These are phyloP conservation scores for Lichenostomus cassidix DNA, from an alignment of 2,113 vertebrate genomes.

Conservation along the genomic window DNA sequence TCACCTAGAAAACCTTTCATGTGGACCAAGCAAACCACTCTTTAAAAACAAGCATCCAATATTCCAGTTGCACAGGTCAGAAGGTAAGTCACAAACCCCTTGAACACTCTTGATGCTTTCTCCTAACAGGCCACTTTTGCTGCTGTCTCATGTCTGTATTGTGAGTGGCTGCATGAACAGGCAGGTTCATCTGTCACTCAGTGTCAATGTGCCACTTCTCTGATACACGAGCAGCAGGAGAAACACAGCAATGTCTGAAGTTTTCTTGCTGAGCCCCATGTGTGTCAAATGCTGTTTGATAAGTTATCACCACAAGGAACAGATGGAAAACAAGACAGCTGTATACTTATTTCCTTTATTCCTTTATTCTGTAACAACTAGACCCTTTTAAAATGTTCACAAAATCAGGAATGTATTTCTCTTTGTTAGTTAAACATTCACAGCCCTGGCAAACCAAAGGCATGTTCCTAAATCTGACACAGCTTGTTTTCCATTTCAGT, in stretches of 20 bases:
- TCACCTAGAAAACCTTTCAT: neutral
- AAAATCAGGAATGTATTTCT: neutral
- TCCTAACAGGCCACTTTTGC: neutral
- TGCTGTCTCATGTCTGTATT: neutral
- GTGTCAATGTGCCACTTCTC: neutral
- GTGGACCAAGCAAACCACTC: neutral
- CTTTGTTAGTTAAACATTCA: neutral
- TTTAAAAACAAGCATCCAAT: neutral
- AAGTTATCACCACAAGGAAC: neutral
- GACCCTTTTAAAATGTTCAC: neutral
- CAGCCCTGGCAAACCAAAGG: neutral
- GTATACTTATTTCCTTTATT: neutral
- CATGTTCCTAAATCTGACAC: neutral
- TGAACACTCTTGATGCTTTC: neutral
- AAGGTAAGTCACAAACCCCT: neutral
- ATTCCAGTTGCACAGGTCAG: neutral
- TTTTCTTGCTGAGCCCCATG: neutral
- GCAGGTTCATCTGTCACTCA: neutral
- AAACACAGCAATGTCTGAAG: neutral
- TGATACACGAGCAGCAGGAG: neutral
- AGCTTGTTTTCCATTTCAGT: neutral
- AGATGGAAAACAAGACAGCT: neutral
- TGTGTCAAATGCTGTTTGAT: neutral
- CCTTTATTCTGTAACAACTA: neutral
- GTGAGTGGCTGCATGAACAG: neutral